Conservation (phyloP, 1,140 invertebrate species). For the Eurosta solidaginis region DNA sequence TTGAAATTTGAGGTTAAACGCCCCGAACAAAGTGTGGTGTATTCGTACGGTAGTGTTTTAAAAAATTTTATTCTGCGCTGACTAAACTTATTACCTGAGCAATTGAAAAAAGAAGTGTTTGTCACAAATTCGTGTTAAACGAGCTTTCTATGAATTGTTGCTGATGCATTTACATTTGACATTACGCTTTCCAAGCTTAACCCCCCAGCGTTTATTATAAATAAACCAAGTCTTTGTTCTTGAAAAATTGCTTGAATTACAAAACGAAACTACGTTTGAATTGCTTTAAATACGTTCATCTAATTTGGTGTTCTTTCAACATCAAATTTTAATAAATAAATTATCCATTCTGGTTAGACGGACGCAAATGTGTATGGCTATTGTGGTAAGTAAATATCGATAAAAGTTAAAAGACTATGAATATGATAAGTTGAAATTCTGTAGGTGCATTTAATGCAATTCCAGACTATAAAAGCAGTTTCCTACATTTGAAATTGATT, state of each 20-base stretch:
- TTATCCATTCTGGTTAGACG: not conserved
- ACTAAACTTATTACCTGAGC: not conserved
- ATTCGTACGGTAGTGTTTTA: not conserved
- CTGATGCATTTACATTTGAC: not conserved
- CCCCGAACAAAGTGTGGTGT: not conserved
- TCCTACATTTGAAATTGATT: too few species aligned
- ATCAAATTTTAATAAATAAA: conserved; percentile 7
- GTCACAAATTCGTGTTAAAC: not conserved
- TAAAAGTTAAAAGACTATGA: not conserved
- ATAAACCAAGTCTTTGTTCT: too few species aligned
- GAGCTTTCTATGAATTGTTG: not conserved
- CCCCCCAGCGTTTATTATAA: too few species aligned
- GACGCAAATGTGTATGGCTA: conserved; percentile 39
- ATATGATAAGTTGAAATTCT: not conserved
- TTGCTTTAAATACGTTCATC: not conserved
- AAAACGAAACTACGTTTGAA: too few species aligned
- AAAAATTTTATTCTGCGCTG: conserved; percentile 4
- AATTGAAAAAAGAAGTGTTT: not conserved
- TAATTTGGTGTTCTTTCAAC: not conserved
- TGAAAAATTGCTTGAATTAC: too few species aligned
- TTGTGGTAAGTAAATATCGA: conserved; percentile 33
- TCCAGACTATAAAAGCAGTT: too few species aligned
- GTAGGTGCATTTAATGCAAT: too few species aligned
- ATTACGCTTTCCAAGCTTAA: too few species aligned
- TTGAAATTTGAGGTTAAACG: conserved; percentile 20